Evolutionary conservation across 2,888 invertebrate genomes (phyloP).

Genomic region (Galerucella calmariensis): DNA sequence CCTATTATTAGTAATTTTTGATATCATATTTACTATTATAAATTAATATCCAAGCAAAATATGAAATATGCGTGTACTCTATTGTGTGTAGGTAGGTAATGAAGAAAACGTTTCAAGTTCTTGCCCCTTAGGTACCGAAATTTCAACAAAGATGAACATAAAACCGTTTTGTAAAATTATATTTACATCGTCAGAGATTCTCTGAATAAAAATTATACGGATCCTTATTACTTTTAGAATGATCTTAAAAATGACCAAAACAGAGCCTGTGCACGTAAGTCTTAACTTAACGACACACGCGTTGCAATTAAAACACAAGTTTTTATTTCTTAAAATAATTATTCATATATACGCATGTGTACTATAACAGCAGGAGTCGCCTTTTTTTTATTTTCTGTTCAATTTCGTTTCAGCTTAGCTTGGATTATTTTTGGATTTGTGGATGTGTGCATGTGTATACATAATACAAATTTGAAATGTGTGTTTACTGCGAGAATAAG

Average conservation of each 20-base stretch:
- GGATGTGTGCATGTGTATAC: slow-evolving; percentile 19
- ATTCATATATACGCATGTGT: slow-evolving; percentile 48
- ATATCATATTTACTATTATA: no score
- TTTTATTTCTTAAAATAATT: slow-evolving; percentile 58
- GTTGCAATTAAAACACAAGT: slow-evolving; percentile 50
- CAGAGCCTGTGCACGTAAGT: slow-evolving; percentile 31
- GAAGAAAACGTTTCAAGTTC: no score
- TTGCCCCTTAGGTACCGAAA: no score
- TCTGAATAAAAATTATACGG: no score
- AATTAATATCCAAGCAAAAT: no score
- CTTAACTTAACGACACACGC: slow-evolving; percentile 20
- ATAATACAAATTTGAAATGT: slow-evolving; percentile 22
- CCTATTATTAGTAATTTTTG: no score
- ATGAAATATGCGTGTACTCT: no score
- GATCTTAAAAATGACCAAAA: neutral
- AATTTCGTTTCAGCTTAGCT: slow-evolving; percentile 37
- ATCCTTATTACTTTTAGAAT: no score
- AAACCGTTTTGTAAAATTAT: no score
- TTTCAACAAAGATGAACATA: no score
- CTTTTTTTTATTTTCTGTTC: slow-evolving; percentile 40
- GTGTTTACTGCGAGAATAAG: slow-evolving; percentile 25
- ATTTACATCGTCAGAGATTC: no score
- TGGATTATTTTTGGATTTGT: slow-evolving; percentile 41
- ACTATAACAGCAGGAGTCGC: slow-evolving; percentile 37
- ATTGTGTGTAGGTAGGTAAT: no score